A percentile compares a stretch with the other conserved stretches of the same genome.
Conservation (phyloP, 2,888 invertebrate genomes). For the Torymus auratus region DNA sequence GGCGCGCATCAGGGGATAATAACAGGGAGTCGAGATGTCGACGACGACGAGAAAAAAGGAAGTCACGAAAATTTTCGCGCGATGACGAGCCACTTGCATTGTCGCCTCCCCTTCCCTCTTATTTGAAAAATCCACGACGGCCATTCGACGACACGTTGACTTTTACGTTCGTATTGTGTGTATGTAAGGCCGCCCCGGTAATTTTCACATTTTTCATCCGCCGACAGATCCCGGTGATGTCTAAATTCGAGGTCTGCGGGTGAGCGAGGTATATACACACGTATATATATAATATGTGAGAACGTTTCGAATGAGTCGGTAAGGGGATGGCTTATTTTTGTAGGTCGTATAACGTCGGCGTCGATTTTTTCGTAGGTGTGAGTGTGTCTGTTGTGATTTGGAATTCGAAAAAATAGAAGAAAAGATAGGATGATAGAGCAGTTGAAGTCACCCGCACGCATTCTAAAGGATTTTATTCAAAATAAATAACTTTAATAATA, state of each 20-base stretch:
- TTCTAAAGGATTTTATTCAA: no score
- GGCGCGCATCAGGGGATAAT: conserved; percentile 18
- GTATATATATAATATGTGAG: no score
- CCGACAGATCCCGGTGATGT: conserved; percentile 8
- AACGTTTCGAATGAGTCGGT: no score
- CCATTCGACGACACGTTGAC: conserved; percentile 53
- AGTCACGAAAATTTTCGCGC: conserved; percentile 51
- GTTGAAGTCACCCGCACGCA: no score
- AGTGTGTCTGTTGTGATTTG: no score
- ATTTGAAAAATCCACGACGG: conserved; percentile 53
- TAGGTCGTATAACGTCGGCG: no score
- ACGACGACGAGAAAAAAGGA: conserved; percentile 5
- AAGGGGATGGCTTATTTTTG: no score
- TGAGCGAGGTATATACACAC: background rate
- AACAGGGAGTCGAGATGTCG: conserved; percentile 7
- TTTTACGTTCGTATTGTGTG: background rate
- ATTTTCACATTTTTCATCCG: conserved; percentile 52
- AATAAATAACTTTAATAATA: no score
- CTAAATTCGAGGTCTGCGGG: conserved; percentile 12
- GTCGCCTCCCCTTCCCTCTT: conserved; percentile 18
- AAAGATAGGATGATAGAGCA: no score
- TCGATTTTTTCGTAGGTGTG: no score
- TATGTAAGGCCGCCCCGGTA: background rate
- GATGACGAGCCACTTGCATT: conserved; percentile 56
- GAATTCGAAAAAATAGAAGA: no score